phyloP scores from a whole-genome alignment of 2,888 invertebrate genomes.

The Ormyrus rosae region DNA sequence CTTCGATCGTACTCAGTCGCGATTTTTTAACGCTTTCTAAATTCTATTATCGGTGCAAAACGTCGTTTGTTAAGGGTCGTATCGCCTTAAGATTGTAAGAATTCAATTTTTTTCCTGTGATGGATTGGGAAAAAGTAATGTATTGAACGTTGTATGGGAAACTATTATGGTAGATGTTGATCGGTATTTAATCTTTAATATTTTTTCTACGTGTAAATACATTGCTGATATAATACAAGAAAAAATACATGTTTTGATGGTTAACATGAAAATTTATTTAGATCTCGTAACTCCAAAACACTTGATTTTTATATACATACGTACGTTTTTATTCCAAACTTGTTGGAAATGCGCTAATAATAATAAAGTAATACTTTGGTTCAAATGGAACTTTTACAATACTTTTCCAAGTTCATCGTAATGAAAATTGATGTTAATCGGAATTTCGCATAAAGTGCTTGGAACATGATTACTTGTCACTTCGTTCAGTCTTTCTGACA shows the following conservation, averaged over 20 bases:
- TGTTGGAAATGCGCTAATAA: conserved; percentile 39
- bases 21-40: conserved; percentile 58
- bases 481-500: conserved; percentile 42
- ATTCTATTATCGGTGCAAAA: conserved; percentile 57
- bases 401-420: conserved; percentile 55
- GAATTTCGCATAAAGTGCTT: conserved; percentile 34
- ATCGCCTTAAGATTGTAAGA: conserved; percentile 53
- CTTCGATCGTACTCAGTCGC: conserved; percentile 59
- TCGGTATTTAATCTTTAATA: conserved; percentile 58
- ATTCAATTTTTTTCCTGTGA: conserved; percentile 55
- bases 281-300: conserved; percentile 46
- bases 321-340: conserved; percentile 44
- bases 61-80: conserved; percentile 55
- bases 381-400: conserved; percentile 42
- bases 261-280: conserved; percentile 54
- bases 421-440: conserved; percentile 36
- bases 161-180: conserved; percentile 56
- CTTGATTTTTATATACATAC: conserved; percentile 50
- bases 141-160: conserved; percentile 55
- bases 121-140: conserved; percentile 56
- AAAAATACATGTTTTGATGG: conserved; percentile 57
- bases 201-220: conserved; percentile 59
- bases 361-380: conserved; percentile 29
- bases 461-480: conserved; percentile 38
- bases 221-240: conserved; percentile 48